Conservation (phyloP, 2,888 invertebrate species). For the Mimachlamys varia region DNA sequence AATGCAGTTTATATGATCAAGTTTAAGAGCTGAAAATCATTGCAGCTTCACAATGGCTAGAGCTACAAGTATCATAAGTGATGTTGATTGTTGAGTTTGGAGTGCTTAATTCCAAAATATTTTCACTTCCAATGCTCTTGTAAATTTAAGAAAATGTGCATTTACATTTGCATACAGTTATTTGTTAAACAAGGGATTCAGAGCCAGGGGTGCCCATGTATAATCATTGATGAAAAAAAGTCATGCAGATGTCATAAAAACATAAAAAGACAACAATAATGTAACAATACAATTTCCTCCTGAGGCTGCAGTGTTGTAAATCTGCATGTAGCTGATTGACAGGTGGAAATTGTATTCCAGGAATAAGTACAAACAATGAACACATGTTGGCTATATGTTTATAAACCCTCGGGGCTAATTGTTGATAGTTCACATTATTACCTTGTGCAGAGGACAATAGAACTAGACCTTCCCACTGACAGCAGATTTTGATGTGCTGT, state of each 20-base stretch:
- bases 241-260: background rate
- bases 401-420: background rate
- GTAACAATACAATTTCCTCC: background rate
- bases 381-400: constrained; percentile 7
- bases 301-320: background rate
- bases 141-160: too few relatives aligned
- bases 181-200: too few relatives aligned
- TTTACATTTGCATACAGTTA: too few relatives aligned
- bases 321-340: background rate
- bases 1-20: too few relatives aligned
- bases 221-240: too few relatives aligned
- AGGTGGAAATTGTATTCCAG: background rate
- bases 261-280: background rate
- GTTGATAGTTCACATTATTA: background rate
- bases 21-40: too few relatives aligned
- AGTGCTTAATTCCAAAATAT: too few relatives aligned
- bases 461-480: background rate
- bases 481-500: constrained; percentile 15
- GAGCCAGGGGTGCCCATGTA: too few relatives aligned
- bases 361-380: background rate
- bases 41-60: too few relatives aligned
- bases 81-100: too few relatives aligned
- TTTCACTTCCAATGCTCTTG: too few relatives aligned
- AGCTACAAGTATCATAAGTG: too few relatives aligned
- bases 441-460: background rate